Evolutionary conservation across 2,797 vertebrate genomes (phyloP), one percentile per base, ranked within the genome.

Genomic region (Pseudochirops cupreus): DNA sequence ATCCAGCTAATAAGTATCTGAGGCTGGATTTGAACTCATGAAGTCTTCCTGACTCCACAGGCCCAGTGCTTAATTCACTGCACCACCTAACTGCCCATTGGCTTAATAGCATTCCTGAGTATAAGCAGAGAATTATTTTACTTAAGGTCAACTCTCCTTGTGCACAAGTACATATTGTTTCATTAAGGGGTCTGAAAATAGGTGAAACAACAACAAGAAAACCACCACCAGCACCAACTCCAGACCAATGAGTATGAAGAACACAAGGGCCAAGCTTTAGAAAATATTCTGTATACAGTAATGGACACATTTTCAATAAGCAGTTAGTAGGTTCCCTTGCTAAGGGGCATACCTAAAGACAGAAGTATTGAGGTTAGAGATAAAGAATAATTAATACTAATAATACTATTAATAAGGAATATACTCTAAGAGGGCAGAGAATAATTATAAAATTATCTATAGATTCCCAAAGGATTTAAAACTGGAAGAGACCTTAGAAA

Each of bases 1-100:
- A 95, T 29, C 62, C 18, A 82, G 10, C 53, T 91, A 54, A 31
- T 92, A 55, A 90, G 74, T 92, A 91, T 96, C 74, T 94, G 58
- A 97, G 56, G 16, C 52, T 67, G 56, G 87, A 58, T 57, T 58
- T 59, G 52, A 94, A 95, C 21, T 33, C 87, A 59, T 4, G 16
- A 39, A 74, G 29, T 91, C 52, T 91, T 62, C 56, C 54, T 95
- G 59, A 94, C 57, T 89, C 58, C 11, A 58, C 28, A 50, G 26
- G 90, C 1, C 62, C 33, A n/a, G 13, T 18, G 62, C 33, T 67
- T 4, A 12, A 59, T 4, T 11, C 58, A n/a, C 33, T 67, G 62
- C 1, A 1, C 31, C 31, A 16, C 33, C 59, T 67, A 16, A 16
- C 0, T 31, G 11, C 57, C 58, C 29, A 29, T 29, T 82, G n/a